Percentiles rank a stretch among this genome's conserved stretches.
phyloP scores from a whole-genome alignment of 2,888 invertebrate genomes.

The Bhutanitis thaidina region DNA sequence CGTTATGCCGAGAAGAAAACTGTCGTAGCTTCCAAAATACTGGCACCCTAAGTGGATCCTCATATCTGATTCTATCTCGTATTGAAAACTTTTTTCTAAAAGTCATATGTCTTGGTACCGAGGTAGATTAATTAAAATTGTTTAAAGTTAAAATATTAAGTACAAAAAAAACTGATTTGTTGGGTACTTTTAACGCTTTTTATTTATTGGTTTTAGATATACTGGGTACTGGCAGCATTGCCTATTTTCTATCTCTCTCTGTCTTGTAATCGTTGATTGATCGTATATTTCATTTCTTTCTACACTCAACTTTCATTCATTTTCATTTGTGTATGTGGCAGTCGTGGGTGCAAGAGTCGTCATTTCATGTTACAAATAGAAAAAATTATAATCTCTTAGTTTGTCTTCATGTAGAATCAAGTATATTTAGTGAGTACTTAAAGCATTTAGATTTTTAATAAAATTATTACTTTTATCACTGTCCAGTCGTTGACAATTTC shows the following conservation, averaged over 20 bases:
- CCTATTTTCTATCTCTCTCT: constrained; percentile 34
- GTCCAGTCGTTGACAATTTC: constrained; percentile 60
- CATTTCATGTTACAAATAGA: constrained; percentile 53
- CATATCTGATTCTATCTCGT: no score
- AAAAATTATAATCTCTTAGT: constrained; percentile 39
- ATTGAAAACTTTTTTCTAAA: no score
- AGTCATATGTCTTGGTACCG: no score
- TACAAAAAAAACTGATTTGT: no score
- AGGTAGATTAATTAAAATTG: no score
- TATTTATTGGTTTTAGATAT: no score
- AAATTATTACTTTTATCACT: constrained; percentile 34
- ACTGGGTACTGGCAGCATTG: constrained; percentile 23
- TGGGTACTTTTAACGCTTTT: no score
- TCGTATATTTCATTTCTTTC: constrained; percentile 54
- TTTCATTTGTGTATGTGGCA: constrained; percentile 78
- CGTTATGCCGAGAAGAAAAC: no score
- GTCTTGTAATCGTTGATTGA: constrained; percentile 34
- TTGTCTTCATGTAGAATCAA: constrained; percentile 70
- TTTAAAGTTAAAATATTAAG: no score
- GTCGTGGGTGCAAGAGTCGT: constrained; percentile 61
- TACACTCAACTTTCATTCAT: not conserved
- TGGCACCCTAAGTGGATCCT: no score
- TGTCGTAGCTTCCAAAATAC: no score
- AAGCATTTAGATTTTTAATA: constrained; percentile 25
- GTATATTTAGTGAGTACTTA: constrained; percentile 60